Base-by-base conservation (phyloP, 2,113 vertebrate species). In the Monopterus albus region DNA sequence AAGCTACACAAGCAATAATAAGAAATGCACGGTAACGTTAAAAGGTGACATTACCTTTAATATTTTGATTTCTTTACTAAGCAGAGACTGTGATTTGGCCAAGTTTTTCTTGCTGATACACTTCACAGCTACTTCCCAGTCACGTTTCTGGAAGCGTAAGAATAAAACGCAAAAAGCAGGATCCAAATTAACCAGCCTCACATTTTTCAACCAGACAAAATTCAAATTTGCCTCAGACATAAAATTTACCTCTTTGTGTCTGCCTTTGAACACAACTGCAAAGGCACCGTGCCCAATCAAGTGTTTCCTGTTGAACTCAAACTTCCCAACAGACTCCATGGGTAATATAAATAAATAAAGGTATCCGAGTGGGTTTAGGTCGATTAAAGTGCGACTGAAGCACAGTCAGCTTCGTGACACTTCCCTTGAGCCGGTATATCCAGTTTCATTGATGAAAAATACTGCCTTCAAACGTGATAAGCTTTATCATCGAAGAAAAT, bases 31-130 rank as follows among this genome's bases (percentile, higher is more conserved):
- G 10, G 13, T 7, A 59, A 12, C 6, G 58, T 6, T 29, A 7
- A 64, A 23, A 47, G n/a, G 3, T 20, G 13, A 25, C 6, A 9
- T 89, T 94, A 98, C 97, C 96, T 99, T 99, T 36, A 99, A 89
- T 80, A 99, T 99, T 84, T 97, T 98, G 53, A 99, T 98, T 84
- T 99, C 98, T 90, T 99, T 99, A 28, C 94, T 96, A 65, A 98
- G 89, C 33, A 98, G 91, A 13, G 94, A 93, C 74, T 98, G 96
- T 4, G 97, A 98, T 85, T 98, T 99, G 79, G 96, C 95, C 66
- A 99, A 76, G 71, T 97, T 98, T 81, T 97, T 99, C 94, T 97
- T 99, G 89, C 96, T 98, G 61, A 99, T 99, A 75, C 96, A 98
- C 82, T 99, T 99, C 64, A 99, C 95, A 2, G 98, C 98, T 72